Percentiles rank a stretch among this genome's conserved stretches.
Conservation (phyloP, 2,888 invertebrate species). For the Escarpia spicata region DNA sequence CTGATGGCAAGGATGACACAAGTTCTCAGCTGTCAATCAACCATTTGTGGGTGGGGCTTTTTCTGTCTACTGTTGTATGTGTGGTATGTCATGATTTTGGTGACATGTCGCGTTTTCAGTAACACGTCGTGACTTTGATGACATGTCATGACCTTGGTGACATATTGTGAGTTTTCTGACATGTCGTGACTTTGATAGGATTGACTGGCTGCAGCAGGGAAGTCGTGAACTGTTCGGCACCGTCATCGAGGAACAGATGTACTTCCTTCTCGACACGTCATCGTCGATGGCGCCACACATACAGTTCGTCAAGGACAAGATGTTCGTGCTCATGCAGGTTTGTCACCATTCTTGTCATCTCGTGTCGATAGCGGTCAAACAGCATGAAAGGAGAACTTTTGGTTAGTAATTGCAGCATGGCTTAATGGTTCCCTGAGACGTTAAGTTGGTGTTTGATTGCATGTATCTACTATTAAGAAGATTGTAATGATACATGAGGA, state of each 20-base stretch:
- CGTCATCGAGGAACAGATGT: conserved; percentile 64
- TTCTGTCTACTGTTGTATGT: no score
- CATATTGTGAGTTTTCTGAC: not conserved
- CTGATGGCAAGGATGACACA: no score
- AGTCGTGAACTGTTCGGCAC: conserved; percentile 65
- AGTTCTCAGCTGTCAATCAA: no score
- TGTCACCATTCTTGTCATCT: not conserved
- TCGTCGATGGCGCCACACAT: conserved; percentile 63
- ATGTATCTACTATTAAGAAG: not conserved
- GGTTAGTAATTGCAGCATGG: conserved; percentile 19
- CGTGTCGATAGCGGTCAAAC: not conserved
- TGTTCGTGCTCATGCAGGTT: conserved; percentile 64
- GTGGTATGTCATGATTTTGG: no score
- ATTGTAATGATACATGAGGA: not conserved
- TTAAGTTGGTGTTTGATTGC: not conserved
- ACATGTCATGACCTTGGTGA: no score
- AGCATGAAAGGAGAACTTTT: not conserved
- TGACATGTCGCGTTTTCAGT: no score
- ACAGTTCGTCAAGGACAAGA: conserved; percentile 63
- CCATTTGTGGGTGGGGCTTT: no score
- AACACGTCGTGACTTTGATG: no score
- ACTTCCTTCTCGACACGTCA: conserved; percentile 64
- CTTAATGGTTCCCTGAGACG: not conserved
- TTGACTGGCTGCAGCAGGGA: conserved; percentile 64
- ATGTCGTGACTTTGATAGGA: conserved; percentile 43